Percentiles rank a stretch among this genome's conserved stretches.
phyloP scores from a whole-genome alignment of 2,888 invertebrate genomes.

The Eupelmus urozonus region DNA sequence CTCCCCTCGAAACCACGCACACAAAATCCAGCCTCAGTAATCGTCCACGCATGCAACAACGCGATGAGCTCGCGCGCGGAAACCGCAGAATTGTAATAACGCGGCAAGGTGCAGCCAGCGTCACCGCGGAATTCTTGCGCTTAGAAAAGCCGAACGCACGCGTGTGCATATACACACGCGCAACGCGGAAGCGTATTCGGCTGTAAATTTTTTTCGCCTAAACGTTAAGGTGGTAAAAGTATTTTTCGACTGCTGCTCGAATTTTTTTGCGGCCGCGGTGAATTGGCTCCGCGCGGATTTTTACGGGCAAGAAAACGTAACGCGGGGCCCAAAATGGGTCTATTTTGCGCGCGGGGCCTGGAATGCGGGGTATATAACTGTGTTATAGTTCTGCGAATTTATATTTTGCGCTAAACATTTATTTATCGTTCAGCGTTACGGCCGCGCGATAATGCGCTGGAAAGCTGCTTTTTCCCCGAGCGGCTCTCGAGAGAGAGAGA shows the following conservation, averaged over 20 bases:
- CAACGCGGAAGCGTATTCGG: slow-evolving; percentile 31
- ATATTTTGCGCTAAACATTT: too few relatives aligned
- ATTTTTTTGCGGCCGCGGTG: neutral
- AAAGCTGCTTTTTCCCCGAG: too few relatives aligned
- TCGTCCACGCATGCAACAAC: slow-evolving; percentile 34
- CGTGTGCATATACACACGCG: neutral
- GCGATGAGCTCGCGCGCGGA: slow-evolving; percentile 25
- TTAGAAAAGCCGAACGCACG: neutral
- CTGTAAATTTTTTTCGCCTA: neutral
- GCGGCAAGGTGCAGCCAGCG: slow-evolving; percentile 18
- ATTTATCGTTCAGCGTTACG: too few relatives aligned
- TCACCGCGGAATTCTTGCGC: slow-evolving; percentile 30
- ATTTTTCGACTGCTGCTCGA: neutral
- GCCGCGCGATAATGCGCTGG: too few relatives aligned
- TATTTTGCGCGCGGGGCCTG: too few relatives aligned
- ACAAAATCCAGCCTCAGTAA: neutral
- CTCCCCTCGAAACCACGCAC: slow-evolving; percentile 5
- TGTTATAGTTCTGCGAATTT: too few relatives aligned
- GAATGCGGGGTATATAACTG: too few relatives aligned
- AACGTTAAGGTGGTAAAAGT: neutral
- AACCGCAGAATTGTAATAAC: slow-evolving; percentile 49
- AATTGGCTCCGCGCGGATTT: neutral
- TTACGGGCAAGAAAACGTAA: neutral
- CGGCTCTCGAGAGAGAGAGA: too few relatives aligned
- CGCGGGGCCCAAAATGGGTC: neutral